These are phyloP conservation scores for Hyposoter didymator DNA, from an alignment of 2,888 invertebrate species.

Conservation along the genomic window DNA sequence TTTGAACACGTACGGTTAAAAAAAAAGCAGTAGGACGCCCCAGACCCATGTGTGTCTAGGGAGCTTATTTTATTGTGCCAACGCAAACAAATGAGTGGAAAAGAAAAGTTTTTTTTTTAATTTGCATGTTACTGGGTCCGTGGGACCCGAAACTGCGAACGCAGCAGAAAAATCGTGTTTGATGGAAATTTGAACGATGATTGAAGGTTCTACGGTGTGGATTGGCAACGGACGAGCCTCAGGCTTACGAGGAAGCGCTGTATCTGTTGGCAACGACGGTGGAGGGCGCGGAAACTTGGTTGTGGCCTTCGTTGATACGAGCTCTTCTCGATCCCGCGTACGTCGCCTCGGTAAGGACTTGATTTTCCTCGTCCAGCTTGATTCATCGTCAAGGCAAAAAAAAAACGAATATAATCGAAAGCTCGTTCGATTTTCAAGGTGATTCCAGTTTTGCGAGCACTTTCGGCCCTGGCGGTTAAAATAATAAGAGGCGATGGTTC, in stretches of 20 bases:
- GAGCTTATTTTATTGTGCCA: too few relatives aligned
- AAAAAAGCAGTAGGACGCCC: too few relatives aligned
- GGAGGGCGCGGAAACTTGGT: slow-evolving; percentile 80
- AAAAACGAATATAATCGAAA: background rate
- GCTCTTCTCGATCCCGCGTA: slow-evolving; percentile 76
- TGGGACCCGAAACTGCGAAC: background rate
- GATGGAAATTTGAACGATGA: background rate
- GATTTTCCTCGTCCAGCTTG: background rate
- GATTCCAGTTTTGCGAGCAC: slow-evolving; percentile 76
- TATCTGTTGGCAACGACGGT: slow-evolving; percentile 81
- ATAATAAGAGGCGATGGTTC: slow-evolving; percentile 74
- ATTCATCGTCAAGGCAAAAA: too few relatives aligned
- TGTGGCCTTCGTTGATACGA: slow-evolving; percentile 80
- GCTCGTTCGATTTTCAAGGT: slow-evolving; percentile 71
- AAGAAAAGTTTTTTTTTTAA: too few relatives aligned
- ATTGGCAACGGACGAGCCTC: slow-evolving; percentile 74
- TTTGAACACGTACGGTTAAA: too few relatives aligned
- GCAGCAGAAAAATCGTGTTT: background rate
- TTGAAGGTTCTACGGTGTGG: slow-evolving; percentile 76
- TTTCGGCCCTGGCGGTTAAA: slow-evolving; percentile 77
- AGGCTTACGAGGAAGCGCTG: slow-evolving; percentile 79
- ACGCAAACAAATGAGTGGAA: background rate
- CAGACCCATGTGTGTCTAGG: too few relatives aligned
- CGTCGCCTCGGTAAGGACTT: slow-evolving; percentile 71
- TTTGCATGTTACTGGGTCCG: too few relatives aligned